These are phyloP conservation scores for Drosophila imparisetae DNA, from an alignment of 2,888 invertebrate genomes.

Conservation along the genomic window DNA sequence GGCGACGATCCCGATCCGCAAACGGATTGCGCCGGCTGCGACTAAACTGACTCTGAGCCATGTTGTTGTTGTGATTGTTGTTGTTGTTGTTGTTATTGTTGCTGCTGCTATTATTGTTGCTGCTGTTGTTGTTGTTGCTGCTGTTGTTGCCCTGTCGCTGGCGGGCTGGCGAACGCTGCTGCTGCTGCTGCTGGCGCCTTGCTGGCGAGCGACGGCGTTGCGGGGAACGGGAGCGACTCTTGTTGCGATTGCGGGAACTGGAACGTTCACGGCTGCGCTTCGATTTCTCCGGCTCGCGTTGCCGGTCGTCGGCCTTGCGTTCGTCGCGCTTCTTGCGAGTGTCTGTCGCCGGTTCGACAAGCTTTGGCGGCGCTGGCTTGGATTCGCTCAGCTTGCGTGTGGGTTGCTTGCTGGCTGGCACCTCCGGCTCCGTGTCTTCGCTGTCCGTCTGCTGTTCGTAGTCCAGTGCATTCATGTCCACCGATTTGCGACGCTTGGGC, in stretches of 20 bases:
- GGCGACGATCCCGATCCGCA: conserved; percentile 80
- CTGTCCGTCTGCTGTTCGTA: conserved; percentile 87
- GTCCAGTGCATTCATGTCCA: conserved; percentile 90
- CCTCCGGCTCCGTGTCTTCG: conserved; percentile 86
- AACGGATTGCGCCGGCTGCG: conserved; percentile 81
- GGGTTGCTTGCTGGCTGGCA: conserved; percentile 61
- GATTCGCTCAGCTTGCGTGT: conserved; percentile 35
- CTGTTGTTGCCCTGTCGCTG: conserved; percentile 60
- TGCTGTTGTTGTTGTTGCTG: conserved; percentile 15
- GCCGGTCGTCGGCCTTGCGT: conserved; percentile 51
- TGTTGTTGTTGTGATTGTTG: conserved; percentile 14
- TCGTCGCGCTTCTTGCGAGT: conserved; percentile 48
- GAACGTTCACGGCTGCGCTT: conserved; percentile 60
- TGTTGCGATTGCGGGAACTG: conserved; percentile 55
- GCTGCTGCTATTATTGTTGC: neutral
- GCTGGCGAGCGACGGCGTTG: conserved; percentile 72
- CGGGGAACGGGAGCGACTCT: conserved; percentile 58
- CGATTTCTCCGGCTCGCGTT: conserved; percentile 35
- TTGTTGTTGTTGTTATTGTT: conserved; percentile 10
- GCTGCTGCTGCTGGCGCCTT: conserved; percentile 64
- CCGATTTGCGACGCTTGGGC: conserved; percentile 81
- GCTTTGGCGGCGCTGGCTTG: conserved; percentile 16
- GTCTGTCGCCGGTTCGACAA: conserved; percentile 12
- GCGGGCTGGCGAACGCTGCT: conserved; percentile 76
- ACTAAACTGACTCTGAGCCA: conserved; percentile 42